Conservation (phyloP, 2,113 vertebrate species). For the Bolborhynchus lineola region DNA sequence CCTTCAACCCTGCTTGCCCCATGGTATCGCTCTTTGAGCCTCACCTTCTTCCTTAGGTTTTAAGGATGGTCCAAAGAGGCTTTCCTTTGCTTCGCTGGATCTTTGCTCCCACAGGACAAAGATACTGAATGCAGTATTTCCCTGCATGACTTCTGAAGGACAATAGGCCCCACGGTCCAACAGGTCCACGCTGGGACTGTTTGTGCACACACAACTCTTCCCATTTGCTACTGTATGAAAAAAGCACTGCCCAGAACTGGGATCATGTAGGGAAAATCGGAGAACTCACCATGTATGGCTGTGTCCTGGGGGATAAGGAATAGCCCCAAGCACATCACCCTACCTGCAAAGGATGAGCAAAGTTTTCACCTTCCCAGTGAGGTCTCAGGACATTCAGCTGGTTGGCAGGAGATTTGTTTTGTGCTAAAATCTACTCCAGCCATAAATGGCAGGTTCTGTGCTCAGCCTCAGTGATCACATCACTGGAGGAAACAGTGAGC, state of each 20-base stretch:
- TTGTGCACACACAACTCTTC: background rate
- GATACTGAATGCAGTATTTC: background rate
- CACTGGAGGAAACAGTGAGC: background rate
- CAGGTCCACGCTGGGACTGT: background rate
- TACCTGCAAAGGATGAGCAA: accelerated
- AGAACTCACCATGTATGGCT: background rate
- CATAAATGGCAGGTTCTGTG: slow-evolving; percentile 10
- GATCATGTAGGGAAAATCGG: background rate
- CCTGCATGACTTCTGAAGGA: background rate
- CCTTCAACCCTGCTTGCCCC: background rate
- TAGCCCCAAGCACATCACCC: background rate
- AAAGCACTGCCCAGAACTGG: background rate
- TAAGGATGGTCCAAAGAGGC: background rate
- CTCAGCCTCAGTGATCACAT: background rate
- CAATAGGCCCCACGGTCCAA: background rate
- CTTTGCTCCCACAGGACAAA: background rate
- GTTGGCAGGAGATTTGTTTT: background rate
- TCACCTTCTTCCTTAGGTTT: background rate
- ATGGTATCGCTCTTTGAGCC: background rate
- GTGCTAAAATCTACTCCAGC: background rate
- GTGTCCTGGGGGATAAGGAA: background rate
- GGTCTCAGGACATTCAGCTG: background rate
- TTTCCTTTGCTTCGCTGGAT: background rate
- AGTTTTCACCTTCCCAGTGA: background rate
- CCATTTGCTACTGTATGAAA: background rate